A percentile compares a stretch with the other conserved stretches of the same genome.
phyloP scores from a whole-genome alignment of 2,797 vertebrate genomes.

The Lithobates pipiens region DNA sequence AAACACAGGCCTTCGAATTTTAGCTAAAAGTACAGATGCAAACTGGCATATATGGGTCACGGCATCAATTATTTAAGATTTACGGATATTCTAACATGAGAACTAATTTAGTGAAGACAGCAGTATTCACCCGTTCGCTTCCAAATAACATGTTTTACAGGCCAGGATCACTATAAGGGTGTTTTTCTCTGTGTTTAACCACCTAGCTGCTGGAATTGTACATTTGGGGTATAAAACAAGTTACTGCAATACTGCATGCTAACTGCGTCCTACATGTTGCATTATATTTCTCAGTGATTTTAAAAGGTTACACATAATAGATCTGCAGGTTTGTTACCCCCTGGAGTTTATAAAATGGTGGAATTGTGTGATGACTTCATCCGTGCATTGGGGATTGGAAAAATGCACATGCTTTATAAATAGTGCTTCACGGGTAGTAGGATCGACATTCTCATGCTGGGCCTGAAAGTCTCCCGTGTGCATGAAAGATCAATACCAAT shows the following conservation, averaged over 20 bases:
- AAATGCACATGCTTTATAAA: conserved; percentile 54
- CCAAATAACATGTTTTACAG: conserved; percentile 4
- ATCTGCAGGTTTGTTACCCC: conserved; percentile 26
- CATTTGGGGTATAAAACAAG: neutral
- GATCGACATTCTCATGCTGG: conserved; percentile 49
- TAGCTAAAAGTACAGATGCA: conserved; percentile 42
- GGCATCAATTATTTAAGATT: conserved; percentile 55
- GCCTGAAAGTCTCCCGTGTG: conserved; percentile 46
- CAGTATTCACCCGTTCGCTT: conserved; percentile 18
- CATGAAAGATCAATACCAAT: conserved; percentile 20
- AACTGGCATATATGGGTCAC: conserved; percentile 61
- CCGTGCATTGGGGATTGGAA: conserved; percentile 38
- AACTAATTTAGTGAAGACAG: conserved; percentile 45
- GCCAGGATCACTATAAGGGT: too few species aligned
- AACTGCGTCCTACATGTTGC: too few species aligned
- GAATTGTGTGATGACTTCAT: conserved; percentile 48
- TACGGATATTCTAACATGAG: conserved; percentile 49
- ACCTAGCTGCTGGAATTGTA: neutral
- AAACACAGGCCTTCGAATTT: conserved; percentile 25
- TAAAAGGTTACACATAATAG: conserved; percentile 25
- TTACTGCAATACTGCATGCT: too few species aligned
- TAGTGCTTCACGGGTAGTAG: conserved; percentile 39
- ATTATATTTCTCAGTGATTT: too few species aligned
- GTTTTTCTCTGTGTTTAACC: neutral
- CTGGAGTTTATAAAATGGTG: conserved; percentile 21